Conservation (phyloP, 2,888 invertebrate genomes). For the Odontocerum albicorne region DNA sequence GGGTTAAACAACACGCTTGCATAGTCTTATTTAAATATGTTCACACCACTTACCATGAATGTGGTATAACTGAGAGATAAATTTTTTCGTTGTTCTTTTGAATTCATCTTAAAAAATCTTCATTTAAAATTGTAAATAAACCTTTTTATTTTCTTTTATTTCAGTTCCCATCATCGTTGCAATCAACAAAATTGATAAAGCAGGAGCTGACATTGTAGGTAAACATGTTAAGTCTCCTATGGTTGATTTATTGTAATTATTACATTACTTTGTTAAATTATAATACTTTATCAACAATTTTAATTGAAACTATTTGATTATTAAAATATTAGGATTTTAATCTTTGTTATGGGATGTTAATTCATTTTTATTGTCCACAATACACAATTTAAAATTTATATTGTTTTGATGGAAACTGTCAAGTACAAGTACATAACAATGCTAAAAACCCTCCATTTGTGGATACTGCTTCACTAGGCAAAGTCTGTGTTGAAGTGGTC, state of each 20-base stretch:
- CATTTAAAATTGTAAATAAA: too few relatives aligned
- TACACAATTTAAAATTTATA: background rate
- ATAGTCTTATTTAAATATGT: too few relatives aligned
- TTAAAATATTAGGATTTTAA: background rate
- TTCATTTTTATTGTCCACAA: background rate
- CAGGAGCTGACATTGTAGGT: conserved; percentile 84
- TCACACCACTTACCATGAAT: too few relatives aligned
- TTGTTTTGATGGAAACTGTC: background rate
- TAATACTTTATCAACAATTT: too few relatives aligned
- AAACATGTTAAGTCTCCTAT: conserved; percentile 40
- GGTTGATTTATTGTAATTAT: background rate
- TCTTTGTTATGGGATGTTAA: background rate
- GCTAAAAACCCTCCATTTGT: too few relatives aligned
- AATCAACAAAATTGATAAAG: conserved; percentile 97
- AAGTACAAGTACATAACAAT: too few relatives aligned
- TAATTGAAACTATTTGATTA: background rate
- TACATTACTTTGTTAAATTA: background rate
- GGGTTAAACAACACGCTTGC: too few relatives aligned
- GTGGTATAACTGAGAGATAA: too few relatives aligned
- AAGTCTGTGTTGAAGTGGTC: too few relatives aligned
- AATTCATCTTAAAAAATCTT: too few relatives aligned
- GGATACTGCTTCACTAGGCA: too few relatives aligned
- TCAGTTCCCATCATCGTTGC: conserved; percentile 94
- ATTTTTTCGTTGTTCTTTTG: too few relatives aligned
- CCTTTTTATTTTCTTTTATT: conserved; percentile 41